Conservation (phyloP, 1,140 invertebrate genomes). For the Carposina sasakii region DNA sequence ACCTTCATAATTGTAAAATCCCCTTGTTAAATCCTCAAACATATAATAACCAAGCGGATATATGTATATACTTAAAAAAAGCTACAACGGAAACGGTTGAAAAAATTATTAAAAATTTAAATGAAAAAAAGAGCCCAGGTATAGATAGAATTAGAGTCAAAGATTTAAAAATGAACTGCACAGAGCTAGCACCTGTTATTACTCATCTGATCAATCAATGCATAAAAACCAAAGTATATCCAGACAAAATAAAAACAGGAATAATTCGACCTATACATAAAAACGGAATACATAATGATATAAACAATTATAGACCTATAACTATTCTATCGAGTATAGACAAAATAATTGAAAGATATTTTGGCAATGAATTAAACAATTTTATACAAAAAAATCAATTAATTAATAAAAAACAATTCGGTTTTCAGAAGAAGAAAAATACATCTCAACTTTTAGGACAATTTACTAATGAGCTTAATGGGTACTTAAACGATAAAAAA, state of each 20-base stretch:
- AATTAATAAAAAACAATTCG: too few species aligned
- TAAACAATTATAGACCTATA: conserved; percentile 1
- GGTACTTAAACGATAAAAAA: too few species aligned
- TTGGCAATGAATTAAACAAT: conserved; percentile 2
- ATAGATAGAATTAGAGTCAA: neutral
- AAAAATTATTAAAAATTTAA: neutral
- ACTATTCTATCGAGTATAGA: conserved; percentile 1
- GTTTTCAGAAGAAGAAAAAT: too few species aligned
- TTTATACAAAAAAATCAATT: too few species aligned
- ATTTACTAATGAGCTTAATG: too few species aligned
- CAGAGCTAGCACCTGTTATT: conserved; percentile 1
- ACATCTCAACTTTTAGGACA: too few species aligned
- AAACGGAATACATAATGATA: neutral
- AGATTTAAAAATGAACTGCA: neutral
- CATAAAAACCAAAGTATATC: neutral
- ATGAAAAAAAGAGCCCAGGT: neutral
- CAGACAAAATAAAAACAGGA: neutral
- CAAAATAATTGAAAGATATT: neutral
- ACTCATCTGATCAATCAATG: conserved; percentile 3
- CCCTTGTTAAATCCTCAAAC: too few species aligned
- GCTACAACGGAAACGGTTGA: neutral
- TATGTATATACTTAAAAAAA: too few species aligned
- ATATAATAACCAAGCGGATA: too few species aligned
- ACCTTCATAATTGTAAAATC: too few species aligned
- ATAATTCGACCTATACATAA: neutral